Conservation (phyloP, 53 echinoderm and acorn worm genomes). For the Temnopleurus reevesii region DNA sequence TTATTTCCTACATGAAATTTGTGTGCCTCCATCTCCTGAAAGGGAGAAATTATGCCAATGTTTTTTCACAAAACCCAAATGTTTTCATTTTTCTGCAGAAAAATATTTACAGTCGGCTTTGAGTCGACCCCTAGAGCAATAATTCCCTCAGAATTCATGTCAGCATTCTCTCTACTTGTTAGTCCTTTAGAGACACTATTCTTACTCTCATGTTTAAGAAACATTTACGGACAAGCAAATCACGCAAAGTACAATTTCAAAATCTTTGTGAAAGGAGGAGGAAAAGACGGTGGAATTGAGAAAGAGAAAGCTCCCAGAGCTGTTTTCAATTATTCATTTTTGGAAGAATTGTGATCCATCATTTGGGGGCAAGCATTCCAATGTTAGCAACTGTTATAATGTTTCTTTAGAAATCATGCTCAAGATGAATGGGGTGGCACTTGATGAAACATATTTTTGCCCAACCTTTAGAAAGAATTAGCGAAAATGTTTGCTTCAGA, state of each 20-base stretch:
- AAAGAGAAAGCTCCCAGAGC: background rate
- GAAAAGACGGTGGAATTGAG: background rate
- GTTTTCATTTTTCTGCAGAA: slow-evolving; percentile 44
- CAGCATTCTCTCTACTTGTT: slow-evolving; percentile 14
- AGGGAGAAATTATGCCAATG: background rate
- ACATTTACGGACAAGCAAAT: background rate
- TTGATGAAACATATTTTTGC: too few relatives aligned
- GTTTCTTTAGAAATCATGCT: too few relatives aligned
- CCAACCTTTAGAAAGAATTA: too few relatives aligned
- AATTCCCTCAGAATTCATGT: background rate
- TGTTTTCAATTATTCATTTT: slow-evolving; percentile 13
- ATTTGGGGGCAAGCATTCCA: background rate
- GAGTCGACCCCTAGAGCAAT: background rate
- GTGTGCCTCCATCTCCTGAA: background rate
- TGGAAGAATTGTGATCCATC: background rate
- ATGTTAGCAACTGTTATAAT: slow-evolving; percentile 26
- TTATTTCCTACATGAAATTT: too few relatives aligned
- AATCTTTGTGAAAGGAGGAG: background rate
- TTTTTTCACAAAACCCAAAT: slow-evolving; percentile 48
- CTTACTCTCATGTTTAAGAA: background rate
- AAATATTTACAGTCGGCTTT: slow-evolving; percentile 49
- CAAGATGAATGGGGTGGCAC: too few relatives aligned
- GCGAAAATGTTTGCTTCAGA: too few relatives aligned
- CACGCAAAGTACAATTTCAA: background rate
- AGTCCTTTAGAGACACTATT: background rate